Percentiles rank a stretch among this genome's conserved stretches.
Conservation (phyloP, 2,888 invertebrate species). For the Phortica magna region DNA sequence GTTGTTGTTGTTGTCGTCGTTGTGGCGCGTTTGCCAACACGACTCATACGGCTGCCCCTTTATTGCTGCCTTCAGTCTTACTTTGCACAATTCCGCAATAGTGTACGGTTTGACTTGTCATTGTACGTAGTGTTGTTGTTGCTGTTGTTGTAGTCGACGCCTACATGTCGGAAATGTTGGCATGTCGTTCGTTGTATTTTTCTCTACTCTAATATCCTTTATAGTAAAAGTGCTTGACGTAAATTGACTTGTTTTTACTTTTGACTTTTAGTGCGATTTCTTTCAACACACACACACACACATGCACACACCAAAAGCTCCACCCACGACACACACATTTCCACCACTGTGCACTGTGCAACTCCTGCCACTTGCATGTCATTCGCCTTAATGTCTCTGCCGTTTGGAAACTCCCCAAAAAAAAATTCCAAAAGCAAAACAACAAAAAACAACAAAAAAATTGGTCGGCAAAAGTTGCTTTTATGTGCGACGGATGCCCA, state of each 20-base stretch:
- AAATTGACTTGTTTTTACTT: constrained; percentile 73
- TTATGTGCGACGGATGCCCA: neutral
- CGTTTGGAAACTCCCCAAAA: constrained; percentile 60
- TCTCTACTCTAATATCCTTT: constrained; percentile 70
- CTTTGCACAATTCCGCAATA: too few species aligned
- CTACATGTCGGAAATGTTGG: constrained; percentile 72
- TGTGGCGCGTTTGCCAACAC: constrained; percentile 7
- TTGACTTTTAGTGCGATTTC: constrained; percentile 69
- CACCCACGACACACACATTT: neutral
- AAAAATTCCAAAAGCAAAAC: too few species aligned
- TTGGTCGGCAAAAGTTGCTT: constrained; percentile 22
- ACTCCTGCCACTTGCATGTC: constrained; percentile 28
- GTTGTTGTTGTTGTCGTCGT: neutral
- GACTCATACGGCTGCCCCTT: neutral
- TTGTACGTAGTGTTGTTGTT: constrained; percentile 44
- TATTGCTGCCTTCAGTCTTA: constrained; percentile 33
- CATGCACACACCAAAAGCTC: neutral
- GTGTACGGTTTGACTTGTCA: too few species aligned
- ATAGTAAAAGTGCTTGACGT: constrained; percentile 73
- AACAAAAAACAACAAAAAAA: too few species aligned
- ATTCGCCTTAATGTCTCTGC: constrained; percentile 68
- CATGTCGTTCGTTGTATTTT: constrained; percentile 70
- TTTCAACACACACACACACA: neutral
- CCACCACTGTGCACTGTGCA: neutral
- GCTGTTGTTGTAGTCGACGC: constrained; percentile 61